Conservation (phyloP, 2,888 invertebrate genomes). For the Spicauda simplicius region DNA sequence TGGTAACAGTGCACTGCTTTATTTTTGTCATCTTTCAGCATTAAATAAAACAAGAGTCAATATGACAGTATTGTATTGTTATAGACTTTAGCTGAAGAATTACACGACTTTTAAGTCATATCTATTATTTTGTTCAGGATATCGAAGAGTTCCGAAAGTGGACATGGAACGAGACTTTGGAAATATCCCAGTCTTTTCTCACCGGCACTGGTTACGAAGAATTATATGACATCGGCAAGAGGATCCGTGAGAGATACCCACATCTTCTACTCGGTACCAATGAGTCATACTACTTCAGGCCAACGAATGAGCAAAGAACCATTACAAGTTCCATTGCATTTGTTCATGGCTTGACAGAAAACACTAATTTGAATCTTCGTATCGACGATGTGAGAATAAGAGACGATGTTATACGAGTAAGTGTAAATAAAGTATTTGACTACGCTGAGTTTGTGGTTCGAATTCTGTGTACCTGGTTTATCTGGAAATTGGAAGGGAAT, state of each 20-base stretch:
- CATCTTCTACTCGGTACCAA: slow-evolving; percentile 73
- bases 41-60: too few species aligned
- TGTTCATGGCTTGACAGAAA: slow-evolving; percentile 78
- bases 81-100: too few species aligned
- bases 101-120: too few species aligned
- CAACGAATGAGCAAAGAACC: slow-evolving; percentile 86
- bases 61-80: too few species aligned
- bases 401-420: slow-evolving; percentile 69
- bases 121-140: slow-evolving; percentile 73
- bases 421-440: slow-evolving; percentile 36
- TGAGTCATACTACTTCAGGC: slow-evolving; percentile 84
- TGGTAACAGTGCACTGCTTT: too few species aligned
- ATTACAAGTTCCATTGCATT: slow-evolving; percentile 86
- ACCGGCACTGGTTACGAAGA: slow-evolving; percentile 87
- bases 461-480: too few species aligned
- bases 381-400: slow-evolving; percentile 53
- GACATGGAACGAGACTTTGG: slow-evolving; percentile 87
- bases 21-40: too few species aligned
- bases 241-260: slow-evolving; percentile 62
- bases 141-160: slow-evolving; percentile 87
- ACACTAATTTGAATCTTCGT: slow-evolving; percentile 51
- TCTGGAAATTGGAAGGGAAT: too few species aligned
- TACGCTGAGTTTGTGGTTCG: too few species aligned
- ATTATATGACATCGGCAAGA: slow-evolving; percentile 84
- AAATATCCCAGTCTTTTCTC: slow-evolving; percentile 82